Conservation (phyloP, 2,113 vertebrate species). For the Pteronura brasiliensis region DNA sequence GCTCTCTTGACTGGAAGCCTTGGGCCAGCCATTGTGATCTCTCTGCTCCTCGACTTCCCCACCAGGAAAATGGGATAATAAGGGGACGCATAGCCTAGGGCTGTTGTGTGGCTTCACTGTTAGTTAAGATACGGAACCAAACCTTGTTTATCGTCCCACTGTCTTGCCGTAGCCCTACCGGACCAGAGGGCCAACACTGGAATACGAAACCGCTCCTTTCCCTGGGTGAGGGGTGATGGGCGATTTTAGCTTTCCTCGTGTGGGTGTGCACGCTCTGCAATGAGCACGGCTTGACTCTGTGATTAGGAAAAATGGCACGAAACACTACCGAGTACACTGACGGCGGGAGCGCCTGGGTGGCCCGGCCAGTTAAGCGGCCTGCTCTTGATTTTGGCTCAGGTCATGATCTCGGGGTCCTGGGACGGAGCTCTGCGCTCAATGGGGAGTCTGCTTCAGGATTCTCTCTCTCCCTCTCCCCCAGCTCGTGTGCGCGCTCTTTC, state of each 20-base stretch:
- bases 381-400: neutral
- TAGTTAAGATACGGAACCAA: neutral
- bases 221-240: neutral
- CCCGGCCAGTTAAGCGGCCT: neutral
- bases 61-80: neutral
- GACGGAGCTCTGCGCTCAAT: neutral
- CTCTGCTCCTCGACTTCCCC: neutral
- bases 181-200: neutral
- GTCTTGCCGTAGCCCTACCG: neutral
- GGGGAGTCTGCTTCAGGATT: neutral
- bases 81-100: neutral
- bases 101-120: neutral
- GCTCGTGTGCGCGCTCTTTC: neutral
- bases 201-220: neutral
- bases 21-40: neutral
- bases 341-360: no score
- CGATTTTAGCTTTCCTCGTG: neutral
- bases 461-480: neutral
- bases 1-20: neutral
- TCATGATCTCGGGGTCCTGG: neutral
- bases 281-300: neutral
- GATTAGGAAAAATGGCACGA: neutral
- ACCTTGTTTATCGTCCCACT: neutral
- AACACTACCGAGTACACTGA: neutral
- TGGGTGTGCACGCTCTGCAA: neutral